phyloP scores from a whole-genome alignment of 2,888 invertebrate species.

The Agrotis segetum region DNA sequence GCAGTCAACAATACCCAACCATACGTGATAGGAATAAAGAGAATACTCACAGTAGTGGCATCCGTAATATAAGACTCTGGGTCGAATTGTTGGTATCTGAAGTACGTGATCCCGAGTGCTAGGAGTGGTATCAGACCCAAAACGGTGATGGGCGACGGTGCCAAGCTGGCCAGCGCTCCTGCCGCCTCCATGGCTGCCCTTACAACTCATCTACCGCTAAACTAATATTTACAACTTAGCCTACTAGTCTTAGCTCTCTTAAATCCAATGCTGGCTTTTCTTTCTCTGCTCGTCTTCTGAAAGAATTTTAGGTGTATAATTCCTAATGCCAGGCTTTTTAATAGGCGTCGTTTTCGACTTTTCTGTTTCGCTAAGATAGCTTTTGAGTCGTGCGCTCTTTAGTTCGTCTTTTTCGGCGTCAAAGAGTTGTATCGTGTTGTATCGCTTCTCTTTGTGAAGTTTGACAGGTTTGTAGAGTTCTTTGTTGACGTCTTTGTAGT shows the following conservation, averaged over 20 bases:
- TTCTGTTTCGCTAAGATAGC: slow-evolving; percentile 83
- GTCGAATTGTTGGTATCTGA: slow-evolving; percentile 95
- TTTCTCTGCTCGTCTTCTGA: slow-evolving; percentile 90
- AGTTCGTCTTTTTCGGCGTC: slow-evolving; percentile 82
- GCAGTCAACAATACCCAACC: too few relatives aligned
- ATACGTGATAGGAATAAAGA: neutral
- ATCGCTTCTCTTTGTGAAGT: slow-evolving; percentile 87
- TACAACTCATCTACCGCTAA: slow-evolving; percentile 85
- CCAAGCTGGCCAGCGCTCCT: slow-evolving; percentile 90
- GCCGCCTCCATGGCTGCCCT: slow-evolving; percentile 86
- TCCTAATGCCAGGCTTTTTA: slow-evolving; percentile 92
- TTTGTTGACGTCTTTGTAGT: slow-evolving; percentile 87
- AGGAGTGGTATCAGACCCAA: slow-evolving; percentile 95
- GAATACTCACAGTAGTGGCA: slow-evolving; percentile 92
- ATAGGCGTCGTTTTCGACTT: slow-evolving; percentile 83
- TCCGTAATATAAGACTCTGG: slow-evolving; percentile 95
- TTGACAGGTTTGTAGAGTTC: slow-evolving; percentile 89
- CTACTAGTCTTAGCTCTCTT: slow-evolving; percentile 85
- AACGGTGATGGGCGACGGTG: slow-evolving; percentile 92
- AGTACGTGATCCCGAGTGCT: slow-evolving; percentile 95
- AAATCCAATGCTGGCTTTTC: slow-evolving; percentile 93
- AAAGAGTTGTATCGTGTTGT: slow-evolving; percentile 84
- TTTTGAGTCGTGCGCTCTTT: slow-evolving; percentile 80
- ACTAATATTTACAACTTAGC: slow-evolving; percentile 88
- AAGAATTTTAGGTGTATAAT: slow-evolving; percentile 94